phyloP scores from a whole-genome alignment of 1,140 invertebrate species.

The Temnothorax curvispinosus region DNA sequence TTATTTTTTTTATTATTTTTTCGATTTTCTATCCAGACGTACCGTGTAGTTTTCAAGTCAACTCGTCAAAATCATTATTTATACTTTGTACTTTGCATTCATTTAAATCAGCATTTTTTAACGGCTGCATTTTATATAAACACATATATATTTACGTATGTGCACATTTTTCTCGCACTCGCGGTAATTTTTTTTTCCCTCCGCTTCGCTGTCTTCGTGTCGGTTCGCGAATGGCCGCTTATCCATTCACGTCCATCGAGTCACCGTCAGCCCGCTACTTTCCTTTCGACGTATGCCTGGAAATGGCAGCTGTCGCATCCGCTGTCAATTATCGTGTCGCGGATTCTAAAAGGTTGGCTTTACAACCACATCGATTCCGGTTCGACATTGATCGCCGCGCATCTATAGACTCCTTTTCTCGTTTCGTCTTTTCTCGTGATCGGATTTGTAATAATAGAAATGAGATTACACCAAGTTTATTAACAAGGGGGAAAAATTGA shows the following conservation, averaged over 20 bases:
- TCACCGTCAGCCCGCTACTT: constrained; percentile 68
- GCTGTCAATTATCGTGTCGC: constrained; percentile 62
- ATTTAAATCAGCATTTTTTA: neutral
- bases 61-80: neutral
- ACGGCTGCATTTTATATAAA: too few species aligned
- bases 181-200: constrained; percentile 44
- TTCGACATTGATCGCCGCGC: constrained; percentile 51
- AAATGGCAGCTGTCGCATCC: constrained; percentile 63
- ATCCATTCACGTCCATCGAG: constrained; percentile 73
- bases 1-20: neutral
- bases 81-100: neutral
- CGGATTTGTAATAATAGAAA: constrained; percentile 30
- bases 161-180: neutral
- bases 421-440: constrained; percentile 19
- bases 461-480: constrained; percentile 34
- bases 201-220: constrained; percentile 58
- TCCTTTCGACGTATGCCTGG: constrained; percentile 67
- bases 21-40: neutral
- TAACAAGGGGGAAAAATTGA: neutral
- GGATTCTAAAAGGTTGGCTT: constrained; percentile 62
- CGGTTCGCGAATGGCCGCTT: constrained; percentile 67
- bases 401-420: constrained; percentile 56
- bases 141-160: neutral
- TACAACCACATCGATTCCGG: constrained; percentile 52
- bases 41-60: too few species aligned